Base-by-base conservation (phyloP, 2,797 vertebrate species). In the Malacoctenus gilli region DNA sequence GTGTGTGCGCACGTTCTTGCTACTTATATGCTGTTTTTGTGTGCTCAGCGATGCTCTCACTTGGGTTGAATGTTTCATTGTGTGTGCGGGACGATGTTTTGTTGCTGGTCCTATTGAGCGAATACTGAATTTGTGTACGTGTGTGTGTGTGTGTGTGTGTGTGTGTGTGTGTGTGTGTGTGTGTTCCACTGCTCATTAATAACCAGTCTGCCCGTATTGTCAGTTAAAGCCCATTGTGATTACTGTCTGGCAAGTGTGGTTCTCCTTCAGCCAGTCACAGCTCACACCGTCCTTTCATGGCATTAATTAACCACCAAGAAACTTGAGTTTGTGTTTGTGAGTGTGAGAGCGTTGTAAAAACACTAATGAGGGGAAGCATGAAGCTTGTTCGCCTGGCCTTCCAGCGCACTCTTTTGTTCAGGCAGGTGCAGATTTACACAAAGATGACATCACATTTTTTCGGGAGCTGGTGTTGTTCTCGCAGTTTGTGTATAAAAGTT, bases 121-220 rank as follows among this genome's bases (percentile, higher is more conserved):
- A n/a, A n/a, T n/a, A n/a, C n/a, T n/a, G n/a, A n/a, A n/a, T n/a
- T n/a, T 11, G 6, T 44, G 34, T 51, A 18, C 37, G 0, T 0
- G 13, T 39, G 10, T 15, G 22, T 58, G 48, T 37, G 35, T 49
- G 16, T 48, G 14, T 11, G 6, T 44, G 34, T 51, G 23, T 34
- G 0, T 0, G n/a, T 41, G 2, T 35, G 18, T 16, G 30, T 32
- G 30, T 48, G 42, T 20, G 34, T 38, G 32, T 41, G 18, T 41
- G 21, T 49, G 30, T 25, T 22, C 44, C 18, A 25, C 20, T 22
- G 32, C 71, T 85, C 77, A 79, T 86, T 85, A 87, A 85, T 79
- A 71, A 73, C 48, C 48, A 13, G 56, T 49, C 59, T 47, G 41
- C 54, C 43, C 51, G 59, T 60, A 47, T 69, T 73, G 80, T 63